Base-by-base conservation (phyloP, 1,140 invertebrate species). In the Stenopsyche tienmushanensis region DNA sequence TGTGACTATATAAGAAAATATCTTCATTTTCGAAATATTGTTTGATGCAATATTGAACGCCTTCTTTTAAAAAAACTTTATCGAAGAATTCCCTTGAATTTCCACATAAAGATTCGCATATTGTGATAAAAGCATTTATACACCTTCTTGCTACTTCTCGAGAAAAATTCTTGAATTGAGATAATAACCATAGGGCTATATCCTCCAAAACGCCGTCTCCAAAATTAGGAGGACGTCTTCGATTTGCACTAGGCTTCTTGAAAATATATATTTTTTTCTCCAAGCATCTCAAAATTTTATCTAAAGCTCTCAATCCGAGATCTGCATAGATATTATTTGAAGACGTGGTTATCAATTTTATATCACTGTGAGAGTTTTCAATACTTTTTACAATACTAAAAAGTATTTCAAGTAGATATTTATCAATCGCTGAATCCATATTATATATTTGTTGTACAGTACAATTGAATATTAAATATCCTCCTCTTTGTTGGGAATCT, bases 381-480 rank as follows among this genome's bases (percentile, higher is more conserved):
- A 70, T 64, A 23, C 54, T 52, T 41, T 54, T 70, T 7, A 70
- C 65, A 26, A 55, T 64, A 20, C 41, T 45, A 29, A 66, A 65
- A 1, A 70, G 62, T 3, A 70, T 25, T 49, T 70, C 69, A 5
- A 47, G 52, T 13, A 70, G 50, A 26, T 60, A 70, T 18, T 70
- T 66, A 34, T 70, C 42, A 7, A 70, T 57, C 5, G 65, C 65
- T 13, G 49, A 50, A 34, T 70, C 62, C 3, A 67, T 42, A 24
- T 25, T 62, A 26, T 62, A 64, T 0, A 70, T 3, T 39, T 65
- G 23, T 7, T 41, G 24, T 15, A 63, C 41, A 7, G 24, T 24
- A 47, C 53, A 15, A 26, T 47, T 67, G 50, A 70, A 62, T 20
- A 70, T 59, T 2, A 70, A 39, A 42, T 64, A 70, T 1, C 54